These are phyloP conservation scores for Heliopora coerulea DNA, from an alignment of 92 coral and sea anemone species.

Conservation along the genomic window DNA sequence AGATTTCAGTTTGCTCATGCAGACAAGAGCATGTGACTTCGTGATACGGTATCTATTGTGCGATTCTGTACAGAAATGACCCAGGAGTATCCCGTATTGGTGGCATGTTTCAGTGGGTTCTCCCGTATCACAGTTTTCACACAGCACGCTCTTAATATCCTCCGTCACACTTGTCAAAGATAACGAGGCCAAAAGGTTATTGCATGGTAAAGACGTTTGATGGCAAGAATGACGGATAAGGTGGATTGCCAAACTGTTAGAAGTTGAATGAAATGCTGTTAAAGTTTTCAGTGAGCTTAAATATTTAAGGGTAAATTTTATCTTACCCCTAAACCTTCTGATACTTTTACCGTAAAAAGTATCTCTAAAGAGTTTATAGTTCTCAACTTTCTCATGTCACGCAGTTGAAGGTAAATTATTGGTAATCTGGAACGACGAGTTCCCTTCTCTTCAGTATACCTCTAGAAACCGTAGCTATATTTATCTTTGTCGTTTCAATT, in stretches of 20 bases:
- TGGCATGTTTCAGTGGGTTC: constrained; percentile 24
- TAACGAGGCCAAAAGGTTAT: constrained; percentile 19
- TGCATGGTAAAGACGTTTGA: constrained; percentile 70
- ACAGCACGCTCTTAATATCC: neutral
- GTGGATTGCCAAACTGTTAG: constrained; percentile 45
- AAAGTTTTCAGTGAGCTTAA: too few species aligned
- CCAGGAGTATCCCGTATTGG: constrained; percentile 39
- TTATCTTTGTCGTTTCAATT: too few species aligned
- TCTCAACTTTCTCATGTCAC: too few species aligned
- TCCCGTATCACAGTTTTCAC: constrained; percentile 42
- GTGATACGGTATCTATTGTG: constrained; percentile 35
- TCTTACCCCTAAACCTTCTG: too few species aligned
- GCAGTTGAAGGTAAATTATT: too few species aligned
- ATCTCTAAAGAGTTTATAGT: too few species aligned
- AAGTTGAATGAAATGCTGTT: too few species aligned
- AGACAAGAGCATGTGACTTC: constrained; percentile 11
- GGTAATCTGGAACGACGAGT: too few species aligned
- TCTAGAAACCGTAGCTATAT: too few species aligned
- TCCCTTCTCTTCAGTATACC: too few species aligned
- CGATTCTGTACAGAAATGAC: constrained; percentile 33
- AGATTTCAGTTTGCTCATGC: constrained; percentile 12
- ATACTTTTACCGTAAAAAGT: too few species aligned
- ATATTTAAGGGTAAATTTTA: too few species aligned
- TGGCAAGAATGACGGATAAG: constrained; percentile 49
- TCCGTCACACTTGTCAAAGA: neutral